Conservation (phyloP, 2,113 vertebrate species). For the Sinocyclocheilus anshuiensis region DNA sequence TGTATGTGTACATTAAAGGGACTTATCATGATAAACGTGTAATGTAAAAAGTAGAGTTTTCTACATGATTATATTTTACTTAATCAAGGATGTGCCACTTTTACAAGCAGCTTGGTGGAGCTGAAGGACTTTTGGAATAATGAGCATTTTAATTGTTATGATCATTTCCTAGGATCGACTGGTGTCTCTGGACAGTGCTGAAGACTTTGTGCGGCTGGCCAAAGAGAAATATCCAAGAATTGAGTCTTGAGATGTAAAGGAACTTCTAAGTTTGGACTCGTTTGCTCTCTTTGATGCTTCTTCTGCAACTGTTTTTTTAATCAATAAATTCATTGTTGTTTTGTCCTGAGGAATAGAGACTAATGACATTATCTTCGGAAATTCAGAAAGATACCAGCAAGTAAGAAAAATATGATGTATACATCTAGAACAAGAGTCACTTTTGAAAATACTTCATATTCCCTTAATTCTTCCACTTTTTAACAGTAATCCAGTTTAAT, state of each 20-base stretch:
- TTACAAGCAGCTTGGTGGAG: too few species aligned
- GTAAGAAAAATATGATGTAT: neutral
- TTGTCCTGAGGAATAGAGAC: neutral
- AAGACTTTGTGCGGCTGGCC: conserved; percentile 87
- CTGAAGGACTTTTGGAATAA: too few species aligned
- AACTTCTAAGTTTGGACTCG: neutral
- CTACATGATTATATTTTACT: too few species aligned
- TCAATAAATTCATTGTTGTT: neutral
- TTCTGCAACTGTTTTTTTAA: too few species aligned
- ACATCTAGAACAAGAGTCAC: neutral
- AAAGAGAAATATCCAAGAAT: conserved; percentile 80
- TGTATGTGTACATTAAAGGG: neutral
- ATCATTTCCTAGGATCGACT: conserved; percentile 73
- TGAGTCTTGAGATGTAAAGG: conserved; percentile 1
- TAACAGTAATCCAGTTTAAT: neutral
- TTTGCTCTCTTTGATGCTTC: too few species aligned
- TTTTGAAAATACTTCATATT: neutral
- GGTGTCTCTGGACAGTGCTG: conserved; percentile 86
- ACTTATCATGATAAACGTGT: too few species aligned
- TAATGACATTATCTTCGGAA: neutral
- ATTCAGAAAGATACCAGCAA: neutral
- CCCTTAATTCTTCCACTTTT: neutral
- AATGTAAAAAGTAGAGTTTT: too few species aligned
- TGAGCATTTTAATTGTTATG: too few species aligned
- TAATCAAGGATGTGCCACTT: too few species aligned